Percentiles rank a stretch among this genome's conserved stretches.
Conservation (phyloP, 2,888 invertebrate species). For the Bruchidius siliquastri region DNA sequence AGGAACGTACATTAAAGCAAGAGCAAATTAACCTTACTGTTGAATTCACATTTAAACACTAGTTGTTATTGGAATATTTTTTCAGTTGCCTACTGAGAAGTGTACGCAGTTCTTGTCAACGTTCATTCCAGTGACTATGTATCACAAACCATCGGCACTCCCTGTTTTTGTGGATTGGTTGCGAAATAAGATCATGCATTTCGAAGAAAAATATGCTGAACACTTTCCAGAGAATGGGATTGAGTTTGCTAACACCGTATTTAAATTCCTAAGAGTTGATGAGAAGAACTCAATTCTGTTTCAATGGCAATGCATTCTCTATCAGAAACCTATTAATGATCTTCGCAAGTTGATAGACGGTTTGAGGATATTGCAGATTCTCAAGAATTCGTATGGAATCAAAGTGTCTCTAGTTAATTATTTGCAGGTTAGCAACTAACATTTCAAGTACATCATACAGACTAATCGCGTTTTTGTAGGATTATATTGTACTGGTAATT, state of each 20-base stretch:
- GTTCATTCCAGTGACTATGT: constrained; percentile 34
- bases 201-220: constrained; percentile 26
- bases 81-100: constrained; percentile 23
- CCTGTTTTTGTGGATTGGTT: constrained; percentile 35
- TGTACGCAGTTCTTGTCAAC: constrained; percentile 30
- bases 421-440: constrained; percentile 25
- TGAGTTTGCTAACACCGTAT: constrained; percentile 17
- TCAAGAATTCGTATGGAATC: constrained; percentile 31
- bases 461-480: no score
- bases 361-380: constrained; percentile 24
- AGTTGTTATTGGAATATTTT: constrained; percentile 14
- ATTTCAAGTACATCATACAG: no score
- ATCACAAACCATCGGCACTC: constrained; percentile 28
- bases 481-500: no score
- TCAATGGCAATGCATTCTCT: constrained; percentile 23
- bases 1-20: no score
- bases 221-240: constrained; percentile 42
- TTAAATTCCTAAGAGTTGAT: constrained; percentile 22
- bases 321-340: constrained; percentile 13
- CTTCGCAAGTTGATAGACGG: constrained; percentile 15
- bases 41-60: no score
- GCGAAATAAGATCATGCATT: constrained; percentile 25
- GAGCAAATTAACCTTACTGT: no score
- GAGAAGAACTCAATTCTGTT: constrained; percentile 11
- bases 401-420: constrained; percentile 30